These are phyloP conservation scores for Tamandua tetradactyla DNA, from an alignment of 2,797 vertebrate species.

Conservation along the genomic window DNA sequence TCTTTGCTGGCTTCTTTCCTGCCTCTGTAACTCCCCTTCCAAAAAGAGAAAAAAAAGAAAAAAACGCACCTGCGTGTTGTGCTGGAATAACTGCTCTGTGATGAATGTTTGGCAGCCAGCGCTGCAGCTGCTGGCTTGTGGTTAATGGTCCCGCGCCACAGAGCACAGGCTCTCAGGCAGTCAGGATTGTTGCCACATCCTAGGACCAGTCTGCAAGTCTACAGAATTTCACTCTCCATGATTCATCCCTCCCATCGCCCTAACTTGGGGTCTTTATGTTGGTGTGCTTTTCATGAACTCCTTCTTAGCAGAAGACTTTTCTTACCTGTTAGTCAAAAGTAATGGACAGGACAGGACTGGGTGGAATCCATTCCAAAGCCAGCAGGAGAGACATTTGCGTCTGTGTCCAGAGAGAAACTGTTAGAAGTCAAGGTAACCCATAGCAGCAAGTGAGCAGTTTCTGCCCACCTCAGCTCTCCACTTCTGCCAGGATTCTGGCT, in stretches of 20 bases:
- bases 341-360: accelerated
- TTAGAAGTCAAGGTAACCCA: accelerated
- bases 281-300: constrained; percentile 69
- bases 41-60: background rate
- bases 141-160: constrained; percentile 76
- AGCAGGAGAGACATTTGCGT: accelerated
- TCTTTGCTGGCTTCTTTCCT: too few species aligned
- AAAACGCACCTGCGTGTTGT: background rate
- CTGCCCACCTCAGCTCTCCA: too few species aligned
- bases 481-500: background rate
- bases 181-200: constrained; percentile 75
- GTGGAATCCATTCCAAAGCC: accelerated
- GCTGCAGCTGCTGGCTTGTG: constrained; percentile 76
- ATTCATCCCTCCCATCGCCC: constrained; percentile 60
- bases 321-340: background rate
- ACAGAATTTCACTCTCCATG: constrained; percentile 61
- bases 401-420: background rate
- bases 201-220: constrained; percentile 67
- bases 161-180: constrained; percentile 62
- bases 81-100: constrained; percentile 67
- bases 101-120: constrained; percentile 79
- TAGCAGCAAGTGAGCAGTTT: too few species aligned
- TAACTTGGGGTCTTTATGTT: constrained; percentile 9
- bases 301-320: background rate
- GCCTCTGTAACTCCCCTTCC: accelerated